Evolutionary conservation across 2,797 vertebrate genomes (phyloP).

Genomic region (Anabacerthia variegaticeps): DNA sequence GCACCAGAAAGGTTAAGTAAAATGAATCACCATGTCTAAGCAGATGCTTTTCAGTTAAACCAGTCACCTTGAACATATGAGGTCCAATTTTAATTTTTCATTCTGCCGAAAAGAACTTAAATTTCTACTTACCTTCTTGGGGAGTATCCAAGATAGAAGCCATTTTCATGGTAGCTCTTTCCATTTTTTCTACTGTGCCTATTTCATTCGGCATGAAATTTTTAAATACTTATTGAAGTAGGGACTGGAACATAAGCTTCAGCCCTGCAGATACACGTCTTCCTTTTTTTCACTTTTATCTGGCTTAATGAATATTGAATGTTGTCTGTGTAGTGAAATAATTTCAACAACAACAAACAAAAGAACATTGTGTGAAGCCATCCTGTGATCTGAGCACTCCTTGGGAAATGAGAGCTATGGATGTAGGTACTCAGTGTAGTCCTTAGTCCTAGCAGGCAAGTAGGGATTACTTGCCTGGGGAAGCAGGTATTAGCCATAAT

Average conservation of each 20-base stretch:
- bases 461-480: background rate
- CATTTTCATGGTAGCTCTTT: background rate
- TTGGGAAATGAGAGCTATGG: background rate
- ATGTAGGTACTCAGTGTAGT: background rate
- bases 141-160: background rate
- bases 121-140: background rate
- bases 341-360: background rate
- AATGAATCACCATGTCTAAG: background rate
- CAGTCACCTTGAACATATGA: background rate
- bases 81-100: background rate
- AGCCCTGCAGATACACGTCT: accelerated
- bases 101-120: background rate
- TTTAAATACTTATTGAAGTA: background rate
- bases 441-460: background rate
- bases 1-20: background rate
- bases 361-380: background rate
- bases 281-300: background rate
- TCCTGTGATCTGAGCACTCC: background rate
- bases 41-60: background rate
- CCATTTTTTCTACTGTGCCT: background rate
- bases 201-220: background rate
- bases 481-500: background rate
- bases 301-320: background rate
- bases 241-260: background rate
- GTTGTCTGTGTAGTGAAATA: background rate